Conservation (phyloP, 2,797 vertebrate species). For the Florisuga fusca region DNA sequence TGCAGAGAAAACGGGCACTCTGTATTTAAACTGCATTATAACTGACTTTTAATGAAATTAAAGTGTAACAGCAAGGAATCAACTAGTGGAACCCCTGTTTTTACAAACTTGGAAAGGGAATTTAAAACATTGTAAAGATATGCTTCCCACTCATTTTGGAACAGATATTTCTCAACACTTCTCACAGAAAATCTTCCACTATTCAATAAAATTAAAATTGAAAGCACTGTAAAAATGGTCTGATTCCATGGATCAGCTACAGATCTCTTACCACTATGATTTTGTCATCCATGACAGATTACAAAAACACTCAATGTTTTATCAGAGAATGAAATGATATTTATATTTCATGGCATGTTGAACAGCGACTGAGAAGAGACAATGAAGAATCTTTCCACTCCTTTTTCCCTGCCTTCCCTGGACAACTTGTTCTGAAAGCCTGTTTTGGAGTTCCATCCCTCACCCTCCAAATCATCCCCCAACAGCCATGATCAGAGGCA, state of each 20-base stretch:
- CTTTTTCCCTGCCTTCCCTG: background rate
- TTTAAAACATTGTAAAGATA: background rate
- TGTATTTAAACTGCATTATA: background rate
- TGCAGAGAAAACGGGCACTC: background rate
- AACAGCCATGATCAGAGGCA: background rate
- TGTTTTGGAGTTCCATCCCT: background rate
- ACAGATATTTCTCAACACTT: background rate
- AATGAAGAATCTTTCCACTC: constrained; percentile 16
- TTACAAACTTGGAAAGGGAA: background rate
- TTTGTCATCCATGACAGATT: constrained; percentile 4
- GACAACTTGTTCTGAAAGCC: constrained; percentile 4
- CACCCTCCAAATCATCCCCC: constrained; percentile 13
- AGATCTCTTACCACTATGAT: background rate
- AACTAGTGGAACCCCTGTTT: background rate
- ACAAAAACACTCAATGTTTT: constrained; percentile 26
- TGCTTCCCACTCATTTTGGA: background rate
- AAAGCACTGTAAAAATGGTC: constrained; percentile 18
- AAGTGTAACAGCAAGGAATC: background rate
- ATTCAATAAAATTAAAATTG: constrained; percentile 37
- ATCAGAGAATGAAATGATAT: constrained; percentile 27
- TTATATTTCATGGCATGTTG: constrained; percentile 4
- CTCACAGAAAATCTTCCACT: background rate
- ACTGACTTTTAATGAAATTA: background rate
- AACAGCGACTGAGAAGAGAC: constrained; percentile 39
- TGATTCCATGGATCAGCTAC: constrained; percentile 11